Evolutionary conservation across 1,140 invertebrate genomes (phyloP), one percentile per base, ranked within the genome.

Genomic region (Ostrea denselamellosa): DNA sequence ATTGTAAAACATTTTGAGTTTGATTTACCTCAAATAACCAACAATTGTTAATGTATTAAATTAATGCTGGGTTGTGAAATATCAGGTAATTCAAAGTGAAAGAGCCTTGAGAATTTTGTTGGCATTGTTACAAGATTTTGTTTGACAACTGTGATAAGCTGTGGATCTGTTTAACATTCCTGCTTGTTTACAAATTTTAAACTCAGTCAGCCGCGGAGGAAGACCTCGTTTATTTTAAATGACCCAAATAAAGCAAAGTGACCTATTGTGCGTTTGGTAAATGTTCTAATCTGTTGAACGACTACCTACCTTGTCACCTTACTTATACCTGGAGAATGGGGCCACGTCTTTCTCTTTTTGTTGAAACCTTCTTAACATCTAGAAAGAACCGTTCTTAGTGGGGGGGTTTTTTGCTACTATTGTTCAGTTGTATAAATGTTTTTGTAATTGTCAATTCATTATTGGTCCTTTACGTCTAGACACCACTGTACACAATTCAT

Each of bases 181-280:
- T 77, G 25, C 68, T 77, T 77, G 68, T 77, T 77, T 77, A 77
- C 68, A 77, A 77, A 77, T 77, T 77, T 77, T 77, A 77, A 77
- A 77, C 68, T 77, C 68, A 77, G 68, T 77, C 68, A 77, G 68
- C 68, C 68, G 68, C 10, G 28, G 68, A 77, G 68, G 12, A 8
- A 28, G 68, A 77, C 68, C 68, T 44, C 68, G 12, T 77, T 77
- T 77, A 77, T 14, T 28, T 34, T 34, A 77, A 77, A 77, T 77
- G 68, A 77, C 68, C 68, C 68, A 77, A 14, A 77, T 77, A 25
- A 77, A 77, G 10, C 25, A 14, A 77, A 77, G 14, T 77, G 22
- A 77, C 28, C 68, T 34, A 77, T 77, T 77, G 68, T 77, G 25
- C 14, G 25, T 25, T 12, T 25, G 22, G 25, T 28, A 5, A 77